Percentiles rank a stretch among this genome's conserved stretches.
phyloP scores from a whole-genome alignment of 2,888 invertebrate species.

The Amphipyra tragopoginis region DNA sequence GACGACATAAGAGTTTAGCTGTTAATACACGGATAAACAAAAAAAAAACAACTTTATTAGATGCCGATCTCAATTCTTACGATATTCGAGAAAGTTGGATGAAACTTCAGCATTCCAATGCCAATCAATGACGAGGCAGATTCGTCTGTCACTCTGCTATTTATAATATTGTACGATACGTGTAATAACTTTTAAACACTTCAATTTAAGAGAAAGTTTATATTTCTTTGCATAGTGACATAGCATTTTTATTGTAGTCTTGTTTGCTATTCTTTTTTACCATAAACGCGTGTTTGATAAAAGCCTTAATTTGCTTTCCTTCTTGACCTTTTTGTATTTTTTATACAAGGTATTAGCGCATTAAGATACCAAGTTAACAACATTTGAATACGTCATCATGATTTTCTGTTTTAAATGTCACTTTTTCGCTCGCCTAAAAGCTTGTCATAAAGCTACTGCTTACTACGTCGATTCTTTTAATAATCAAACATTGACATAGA shows the following conservation, averaged over 20 bases:
- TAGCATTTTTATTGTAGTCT: slow-evolving; percentile 18
- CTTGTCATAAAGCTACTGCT: neutral
- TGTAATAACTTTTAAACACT: slow-evolving; percentile 34
- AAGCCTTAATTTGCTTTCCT: too few species aligned
- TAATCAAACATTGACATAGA: too few species aligned
- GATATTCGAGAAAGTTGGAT: slow-evolving; percentile 44
- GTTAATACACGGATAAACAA: too few species aligned
- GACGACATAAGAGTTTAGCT: too few species aligned
- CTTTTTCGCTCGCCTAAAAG: too few species aligned
- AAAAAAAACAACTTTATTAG: neutral
- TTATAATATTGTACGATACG: slow-evolving; percentile 46
- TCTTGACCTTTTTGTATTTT: neutral
- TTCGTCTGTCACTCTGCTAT: slow-evolving; percentile 45
- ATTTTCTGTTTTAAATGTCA: too few species aligned
- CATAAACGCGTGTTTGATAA: neutral
- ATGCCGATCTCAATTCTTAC: slow-evolving; percentile 1
- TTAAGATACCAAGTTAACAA: too few species aligned
- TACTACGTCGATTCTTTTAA: too few species aligned
- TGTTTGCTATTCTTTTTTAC: slow-evolving; percentile 2
- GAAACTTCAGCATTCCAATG: slow-evolving; percentile 40
- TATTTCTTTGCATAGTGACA: slow-evolving; percentile 23
- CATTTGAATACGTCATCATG: too few species aligned
- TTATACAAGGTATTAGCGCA: too few species aligned
- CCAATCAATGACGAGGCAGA: slow-evolving; percentile 71
- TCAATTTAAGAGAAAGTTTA: slow-evolving; percentile 40